These are phyloP conservation scores for Falco columbarius DNA, from an alignment of 2,797 vertebrate species.

Conservation along the genomic window DNA sequence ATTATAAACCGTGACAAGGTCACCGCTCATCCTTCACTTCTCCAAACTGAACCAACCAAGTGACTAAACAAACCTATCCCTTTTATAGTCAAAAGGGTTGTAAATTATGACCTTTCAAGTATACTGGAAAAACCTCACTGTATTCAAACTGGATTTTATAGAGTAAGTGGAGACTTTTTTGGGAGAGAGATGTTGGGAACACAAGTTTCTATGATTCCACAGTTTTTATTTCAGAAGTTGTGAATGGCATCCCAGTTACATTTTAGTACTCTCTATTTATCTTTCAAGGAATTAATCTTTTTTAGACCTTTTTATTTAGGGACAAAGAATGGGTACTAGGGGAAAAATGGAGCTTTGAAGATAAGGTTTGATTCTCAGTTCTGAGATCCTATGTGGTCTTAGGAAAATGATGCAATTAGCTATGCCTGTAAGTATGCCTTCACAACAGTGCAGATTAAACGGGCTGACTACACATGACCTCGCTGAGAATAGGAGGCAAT, in stretches of 20 bases:
- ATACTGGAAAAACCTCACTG: background rate
- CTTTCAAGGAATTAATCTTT: background rate
- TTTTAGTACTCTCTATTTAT: background rate
- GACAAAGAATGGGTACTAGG: background rate
- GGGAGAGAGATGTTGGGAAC: background rate
- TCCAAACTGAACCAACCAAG: background rate
- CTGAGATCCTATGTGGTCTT: background rate
- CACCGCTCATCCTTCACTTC: background rate
- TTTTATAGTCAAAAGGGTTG: background rate
- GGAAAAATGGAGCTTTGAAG: background rate
- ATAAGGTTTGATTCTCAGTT: background rate
- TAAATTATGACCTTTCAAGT: background rate
- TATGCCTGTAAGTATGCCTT: background rate
- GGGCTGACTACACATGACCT: background rate
- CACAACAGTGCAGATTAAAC: background rate
- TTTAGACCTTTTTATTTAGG: background rate
- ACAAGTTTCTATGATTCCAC: background rate
- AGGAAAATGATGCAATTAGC: background rate
- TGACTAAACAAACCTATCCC: background rate
- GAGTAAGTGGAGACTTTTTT: background rate
- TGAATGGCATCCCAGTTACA: background rate
- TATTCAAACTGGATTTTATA: background rate
- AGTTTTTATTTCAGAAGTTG: background rate
- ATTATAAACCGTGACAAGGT: background rate
- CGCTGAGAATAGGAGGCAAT: background rate